Evolutionary conservation across 2,113 vertebrate species (phyloP).

Genomic region (Chroicocephalus ridibundus): DNA sequence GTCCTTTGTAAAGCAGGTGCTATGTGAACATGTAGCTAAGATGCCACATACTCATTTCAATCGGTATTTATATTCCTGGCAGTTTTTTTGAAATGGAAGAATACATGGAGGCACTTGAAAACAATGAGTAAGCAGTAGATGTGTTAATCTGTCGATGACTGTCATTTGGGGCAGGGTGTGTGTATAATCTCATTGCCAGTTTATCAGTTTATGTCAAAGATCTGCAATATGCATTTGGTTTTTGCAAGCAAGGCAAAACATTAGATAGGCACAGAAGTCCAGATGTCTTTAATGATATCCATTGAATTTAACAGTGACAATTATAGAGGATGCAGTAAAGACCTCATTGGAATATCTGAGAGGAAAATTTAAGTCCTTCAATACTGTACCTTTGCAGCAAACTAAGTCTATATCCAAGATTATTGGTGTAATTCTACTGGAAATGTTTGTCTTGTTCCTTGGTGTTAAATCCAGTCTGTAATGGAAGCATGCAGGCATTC

Average conservation of each 20-base stretch:
- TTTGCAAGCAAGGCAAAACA: background rate
- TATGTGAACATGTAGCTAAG: background rate
- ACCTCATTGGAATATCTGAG: background rate
- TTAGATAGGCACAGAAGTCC: background rate
- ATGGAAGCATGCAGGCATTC: background rate
- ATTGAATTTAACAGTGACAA: background rate
- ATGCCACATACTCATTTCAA: background rate
- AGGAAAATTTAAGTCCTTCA: background rate
- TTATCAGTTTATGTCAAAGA: background rate
- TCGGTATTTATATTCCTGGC: background rate
- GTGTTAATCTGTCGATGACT: background rate
- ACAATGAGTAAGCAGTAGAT: background rate
- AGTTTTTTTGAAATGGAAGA: background rate
- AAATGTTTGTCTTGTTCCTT: background rate
- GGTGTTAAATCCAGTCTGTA: background rate
- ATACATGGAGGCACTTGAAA: background rate
- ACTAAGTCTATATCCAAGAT: background rate
- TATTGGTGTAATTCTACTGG: background rate
- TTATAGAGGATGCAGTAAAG: background rate
- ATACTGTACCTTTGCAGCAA: background rate
- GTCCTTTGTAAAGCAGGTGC: background rate
- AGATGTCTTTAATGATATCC: background rate
- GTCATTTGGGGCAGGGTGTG: background rate
- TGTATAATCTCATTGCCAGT: background rate
- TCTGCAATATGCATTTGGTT: background rate